Evolutionary conservation across 2,888 invertebrate species (phyloP), one percentile per base, ranked within the genome.

Genomic region (Nasonovia ribisnigri): DNA sequence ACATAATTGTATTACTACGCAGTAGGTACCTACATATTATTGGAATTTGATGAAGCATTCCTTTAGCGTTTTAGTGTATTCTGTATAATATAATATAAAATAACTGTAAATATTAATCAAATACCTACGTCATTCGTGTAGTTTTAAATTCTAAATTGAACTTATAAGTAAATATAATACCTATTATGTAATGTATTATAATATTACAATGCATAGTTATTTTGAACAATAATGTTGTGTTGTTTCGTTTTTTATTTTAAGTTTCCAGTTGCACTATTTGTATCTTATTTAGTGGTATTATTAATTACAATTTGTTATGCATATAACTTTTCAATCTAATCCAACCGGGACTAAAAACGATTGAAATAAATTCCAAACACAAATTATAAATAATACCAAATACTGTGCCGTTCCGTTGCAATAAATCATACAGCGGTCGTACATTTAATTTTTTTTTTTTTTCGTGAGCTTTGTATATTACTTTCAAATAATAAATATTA

Each of bases 291-390:
- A 54, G 54, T 5, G 51, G 42, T 42, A 91, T 90, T 84, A 84
- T 54, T 42, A 36, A 84, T 91, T 86, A 57, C 57, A 67, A 88
- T 92, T 92, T 67, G 92, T 92, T 87, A 67, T 51, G 60, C 36
- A 67, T 92, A 91, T 42, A 43, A 67, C 67, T 67, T 91, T 91
- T 46, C 91, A 67, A 92, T 88, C 87, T 67, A 92, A 92, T 92
- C 67, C 87, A 57, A 67, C 87, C 36, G 92, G 92, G 87, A 88
- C 46, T 87, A 48, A 67, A 92, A 92, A 87, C 92, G 92, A 92
- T 92, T 67, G 60, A 67, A 92, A 91, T 84, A 84, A 29, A 91
- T 91, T 84, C 51, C 42, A 42, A 54, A 91, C 42, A 51, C 36
- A 8, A 77, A 91, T 42, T 84, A 54, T 92, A 67, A 87, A 87